Percentiles rank a stretch among this genome's conserved stretches.
Evolutionary conservation across 2,888 invertebrate genomes (phyloP).

Genomic region (Drosophila pseudotalamancana): DNA sequence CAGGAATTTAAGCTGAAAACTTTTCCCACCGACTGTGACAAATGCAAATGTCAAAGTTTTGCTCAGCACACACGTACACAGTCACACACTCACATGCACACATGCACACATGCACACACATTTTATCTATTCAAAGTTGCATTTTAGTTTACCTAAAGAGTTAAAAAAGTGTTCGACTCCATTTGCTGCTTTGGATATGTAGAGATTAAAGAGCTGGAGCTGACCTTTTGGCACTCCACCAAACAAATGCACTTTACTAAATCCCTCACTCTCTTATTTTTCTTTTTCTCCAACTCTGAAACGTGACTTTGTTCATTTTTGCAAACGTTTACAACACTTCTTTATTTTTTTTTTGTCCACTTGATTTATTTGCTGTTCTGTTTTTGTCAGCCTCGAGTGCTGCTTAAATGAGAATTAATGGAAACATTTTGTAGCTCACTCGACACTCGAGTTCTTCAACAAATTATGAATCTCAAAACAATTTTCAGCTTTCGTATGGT

Average conservation of each 20-base stretch:
- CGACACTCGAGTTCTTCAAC: slow-evolving; percentile 15
- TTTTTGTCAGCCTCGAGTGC: slow-evolving; percentile 38
- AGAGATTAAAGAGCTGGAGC: slow-evolving; percentile 16
- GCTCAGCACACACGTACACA: slow-evolving; percentile 3
- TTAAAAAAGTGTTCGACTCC: slow-evolving; percentile 36
- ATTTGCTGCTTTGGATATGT: slow-evolving; percentile 22
- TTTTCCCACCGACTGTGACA: slow-evolving; percentile 68
- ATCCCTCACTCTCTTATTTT: slow-evolving; percentile 6
- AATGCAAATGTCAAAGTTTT: slow-evolving; percentile 77
- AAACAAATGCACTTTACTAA: slow-evolving; percentile 25
- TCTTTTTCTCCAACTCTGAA: slow-evolving; percentile 12
- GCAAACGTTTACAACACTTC: slow-evolving; percentile 19
- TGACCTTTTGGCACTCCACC: slow-evolving; percentile 44
- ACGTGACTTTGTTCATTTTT: slow-evolving; percentile 33
- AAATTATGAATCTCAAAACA: slow-evolving; percentile 7
- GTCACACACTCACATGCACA: background rate
- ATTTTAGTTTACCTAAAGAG: slow-evolving; percentile 29
- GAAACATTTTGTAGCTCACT: slow-evolving; percentile 36
- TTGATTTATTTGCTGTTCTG: slow-evolving; percentile 38
- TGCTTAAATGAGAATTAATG: slow-evolving; percentile 51
- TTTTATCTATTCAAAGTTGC: slow-evolving; percentile 12
- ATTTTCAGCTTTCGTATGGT: background rate
- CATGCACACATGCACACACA: background rate
- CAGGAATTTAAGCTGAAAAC: slow-evolving; percentile 77
- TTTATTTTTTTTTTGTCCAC: background rate